Percentiles rank a stretch among this genome's conserved stretches.
Conservation (phyloP, 2,797 vertebrate genomes). For the Helarctos malayanus region DNA sequence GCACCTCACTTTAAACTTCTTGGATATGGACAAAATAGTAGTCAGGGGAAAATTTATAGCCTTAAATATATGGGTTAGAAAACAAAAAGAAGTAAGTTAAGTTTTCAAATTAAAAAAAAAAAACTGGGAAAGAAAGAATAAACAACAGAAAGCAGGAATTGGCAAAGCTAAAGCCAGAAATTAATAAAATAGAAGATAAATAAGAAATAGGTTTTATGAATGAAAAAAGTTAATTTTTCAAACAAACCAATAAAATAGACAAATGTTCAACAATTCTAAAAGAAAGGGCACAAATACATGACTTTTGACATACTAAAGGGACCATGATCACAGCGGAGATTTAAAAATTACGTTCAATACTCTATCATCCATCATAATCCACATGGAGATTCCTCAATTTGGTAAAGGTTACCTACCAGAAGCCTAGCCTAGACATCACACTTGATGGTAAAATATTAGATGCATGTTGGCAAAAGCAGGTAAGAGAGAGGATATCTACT, state of each 20-base stretch:
- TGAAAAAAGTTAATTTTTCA: constrained; percentile 18
- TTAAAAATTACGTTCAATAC: constrained; percentile 9
- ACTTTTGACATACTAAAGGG: constrained; percentile 14
- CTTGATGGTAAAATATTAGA: constrained; percentile 35
- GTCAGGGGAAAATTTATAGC: neutral
- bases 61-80: constrained; percentile 25
- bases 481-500: neutral
- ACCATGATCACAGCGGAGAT: neutral
- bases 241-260: neutral
- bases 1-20: neutral
- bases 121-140: neutral
- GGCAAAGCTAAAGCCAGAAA: constrained; percentile 24
- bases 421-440: neutral
- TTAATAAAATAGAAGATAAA: constrained; percentile 12
- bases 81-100: constrained; percentile 42
- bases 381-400: neutral
- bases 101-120: constrained; percentile 20
- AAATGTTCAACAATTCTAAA: constrained; percentile 18
- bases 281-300: neutral
- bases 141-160: neutral
- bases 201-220: neutral
- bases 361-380: neutral
- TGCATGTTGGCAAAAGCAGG: neutral
- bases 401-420: neutral
- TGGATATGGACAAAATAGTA: neutral